phyloP scores from a whole-genome alignment of 2,797 vertebrate species.

The Hypotaenidia philippensis region DNA sequence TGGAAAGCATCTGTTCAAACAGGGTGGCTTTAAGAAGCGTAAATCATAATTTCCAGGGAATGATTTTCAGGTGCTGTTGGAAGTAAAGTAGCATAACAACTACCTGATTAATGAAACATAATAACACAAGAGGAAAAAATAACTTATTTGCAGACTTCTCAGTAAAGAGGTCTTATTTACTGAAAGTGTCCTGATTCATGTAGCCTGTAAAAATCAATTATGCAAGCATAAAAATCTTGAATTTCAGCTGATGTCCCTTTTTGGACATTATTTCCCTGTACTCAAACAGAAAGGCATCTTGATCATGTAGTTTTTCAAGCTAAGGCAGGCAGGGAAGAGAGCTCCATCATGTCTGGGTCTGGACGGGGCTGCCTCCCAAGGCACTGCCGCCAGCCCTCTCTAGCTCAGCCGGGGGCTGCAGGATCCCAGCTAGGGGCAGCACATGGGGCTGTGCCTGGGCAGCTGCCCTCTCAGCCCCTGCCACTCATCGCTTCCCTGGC shows the following conservation, averaged over 20 bases:
- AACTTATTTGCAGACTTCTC: neutral
- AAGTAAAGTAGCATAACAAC: neutral
- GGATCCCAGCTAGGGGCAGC: fast-evolving
- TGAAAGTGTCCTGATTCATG: neutral
- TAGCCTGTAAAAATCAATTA: neutral
- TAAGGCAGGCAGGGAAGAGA: neutral
- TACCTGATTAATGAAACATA: neutral
- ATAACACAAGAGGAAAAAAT: neutral
- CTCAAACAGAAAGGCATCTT: neutral
- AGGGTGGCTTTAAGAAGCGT: neutral
- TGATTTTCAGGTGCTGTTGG: conserved; percentile 1
- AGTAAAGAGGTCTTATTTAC: neutral
- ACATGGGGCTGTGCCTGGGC: neutral
- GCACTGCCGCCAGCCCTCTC: fast-evolving
- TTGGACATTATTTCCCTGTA: neutral
- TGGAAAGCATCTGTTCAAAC: neutral
- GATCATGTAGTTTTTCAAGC: neutral
- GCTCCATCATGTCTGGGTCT: neutral
- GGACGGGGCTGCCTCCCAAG: neutral
- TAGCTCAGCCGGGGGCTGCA: neutral
- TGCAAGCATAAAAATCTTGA: neutral
- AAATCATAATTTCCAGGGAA: neutral
- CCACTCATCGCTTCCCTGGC: neutral
- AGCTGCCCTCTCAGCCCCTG: neutral
- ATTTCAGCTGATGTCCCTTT: neutral